Evolutionary conservation across 2,797 vertebrate genomes (phyloP).

Genomic region (Staurois parvus): DNA sequence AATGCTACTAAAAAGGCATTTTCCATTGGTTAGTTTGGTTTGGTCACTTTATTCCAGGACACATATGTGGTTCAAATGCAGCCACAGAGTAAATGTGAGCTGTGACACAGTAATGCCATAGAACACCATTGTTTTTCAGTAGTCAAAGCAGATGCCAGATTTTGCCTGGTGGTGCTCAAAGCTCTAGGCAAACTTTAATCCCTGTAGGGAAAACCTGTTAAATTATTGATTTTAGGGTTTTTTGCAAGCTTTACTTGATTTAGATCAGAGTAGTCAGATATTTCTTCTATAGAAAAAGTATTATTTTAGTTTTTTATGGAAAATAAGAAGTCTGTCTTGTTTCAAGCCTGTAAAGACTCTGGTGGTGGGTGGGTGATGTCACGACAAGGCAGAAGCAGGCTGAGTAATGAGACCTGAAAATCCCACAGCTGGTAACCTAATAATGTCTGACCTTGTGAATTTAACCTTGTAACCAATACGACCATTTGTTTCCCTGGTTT

Average conservation of each 20-base stretch:
- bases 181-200: background rate
- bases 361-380: slow-evolving; percentile 42
- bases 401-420: slow-evolving; percentile 54
- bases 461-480: slow-evolving; percentile 62
- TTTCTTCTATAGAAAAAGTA: slow-evolving; percentile 3
- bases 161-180: background rate
- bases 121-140: background rate
- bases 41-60: no score
- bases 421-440: slow-evolving; percentile 61
- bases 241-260: background rate
- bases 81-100: background rate
- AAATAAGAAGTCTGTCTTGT: slow-evolving; percentile 4
- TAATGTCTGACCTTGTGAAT: slow-evolving; percentile 58
- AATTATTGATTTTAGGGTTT: background rate
- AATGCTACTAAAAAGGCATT: no score
- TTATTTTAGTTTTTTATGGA: slow-evolving; percentile 4
- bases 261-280: background rate
- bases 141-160: background rate
- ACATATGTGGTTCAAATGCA: no score
- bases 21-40: no score
- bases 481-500: slow-evolving; percentile 52
- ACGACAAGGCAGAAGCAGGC: slow-evolving; percentile 43
- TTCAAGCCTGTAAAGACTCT: slow-evolving; percentile 1
- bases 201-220: background rate
- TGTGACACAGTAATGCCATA: no score